These are phyloP conservation scores for Cotesia chilonis DNA, from an alignment of 1,140 invertebrate genomes.

Conservation along the genomic window DNA sequence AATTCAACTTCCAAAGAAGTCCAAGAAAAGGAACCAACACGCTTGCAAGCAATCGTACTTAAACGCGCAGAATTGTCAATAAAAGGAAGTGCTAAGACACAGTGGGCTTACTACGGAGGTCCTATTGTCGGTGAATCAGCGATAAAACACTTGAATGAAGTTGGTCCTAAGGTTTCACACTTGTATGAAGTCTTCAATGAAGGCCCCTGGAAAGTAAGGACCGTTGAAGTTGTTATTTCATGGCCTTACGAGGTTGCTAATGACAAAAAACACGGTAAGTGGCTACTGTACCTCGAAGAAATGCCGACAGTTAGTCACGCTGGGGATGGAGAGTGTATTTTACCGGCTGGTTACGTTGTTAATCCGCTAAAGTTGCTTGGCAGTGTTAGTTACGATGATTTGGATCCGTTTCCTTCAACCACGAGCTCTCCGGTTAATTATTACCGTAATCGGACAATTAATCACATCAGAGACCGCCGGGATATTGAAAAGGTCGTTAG, in stretches of 20 bases:
- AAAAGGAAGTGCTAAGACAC: constrained; percentile 70
- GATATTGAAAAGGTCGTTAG: constrained; percentile 78
- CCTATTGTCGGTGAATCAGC: constrained; percentile 82
- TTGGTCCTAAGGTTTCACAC: constrained; percentile 85
- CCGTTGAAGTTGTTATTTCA: constrained; percentile 80
- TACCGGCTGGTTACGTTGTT: constrained; percentile 67
- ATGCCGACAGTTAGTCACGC: constrained; percentile 69
- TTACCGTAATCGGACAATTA: constrained; percentile 49
- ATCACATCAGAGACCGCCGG: constrained; percentile 68
- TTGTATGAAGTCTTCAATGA: constrained; percentile 87
- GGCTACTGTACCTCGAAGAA: constrained; percentile 89
- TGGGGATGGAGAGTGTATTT: constrained; percentile 72
- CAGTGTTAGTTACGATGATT: constrained; percentile 66
- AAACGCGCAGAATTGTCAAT: constrained; percentile 85
- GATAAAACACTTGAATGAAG: constrained; percentile 83
- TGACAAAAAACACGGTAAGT: constrained; percentile 81
- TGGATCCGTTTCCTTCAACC: constrained; percentile 48
- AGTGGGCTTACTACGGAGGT: constrained; percentile 84
- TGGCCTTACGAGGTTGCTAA: constrained; percentile 92
- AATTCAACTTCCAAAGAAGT: constrained; percentile 88
- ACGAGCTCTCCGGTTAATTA: constrained; percentile 39
- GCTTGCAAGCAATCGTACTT: constrained; percentile 74
- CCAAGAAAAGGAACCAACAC: constrained; percentile 67
- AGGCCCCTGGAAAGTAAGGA: constrained; percentile 84
- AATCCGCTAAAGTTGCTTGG: constrained; percentile 76